Base-by-base conservation (phyloP, 1,140 invertebrate species). In the Listronotus bonariensis region DNA sequence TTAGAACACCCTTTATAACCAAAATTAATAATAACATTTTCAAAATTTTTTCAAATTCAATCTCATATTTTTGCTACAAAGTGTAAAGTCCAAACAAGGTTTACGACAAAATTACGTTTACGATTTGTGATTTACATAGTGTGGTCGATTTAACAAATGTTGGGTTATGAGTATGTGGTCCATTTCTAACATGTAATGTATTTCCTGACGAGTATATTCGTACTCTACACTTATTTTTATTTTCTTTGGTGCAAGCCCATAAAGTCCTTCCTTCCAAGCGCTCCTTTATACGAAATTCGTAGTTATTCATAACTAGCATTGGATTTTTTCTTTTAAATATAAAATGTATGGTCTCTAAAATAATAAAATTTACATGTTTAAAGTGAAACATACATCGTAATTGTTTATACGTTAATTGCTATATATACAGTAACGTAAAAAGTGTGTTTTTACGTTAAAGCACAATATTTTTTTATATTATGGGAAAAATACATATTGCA, bases 181-280 rank as follows among this genome's bases (percentile, higher is more conserved):
- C 11, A 26, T 41, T 14, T 32, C 15, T 49, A 8, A 60, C 38
- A 9, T 51, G 26, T 9, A 60, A 15, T 2, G 46, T 60, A 20
- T 51, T 49, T 14, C 45, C 45, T 10, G 20, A 49, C 0, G 58
- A 43, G 49, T 60, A 51, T 6, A 60, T 51, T 17, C 45, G 15
- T 9, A 41, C 45, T 49, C 38, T 60, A 41, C 58, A 60, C 17
- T 60, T 60, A 7, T 11, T 5, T 2, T 32, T 31, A 52, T 36
- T 17, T 36, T 49, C 58, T 60, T 51, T 49, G 8, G 46, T 48
- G 12, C 58, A 60, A n/a, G 20, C 38, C 58, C 58, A 60, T 2
- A 60, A n/a, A 6, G 58, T 60, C 17, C 31, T 46, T 20, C 12
- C 20, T 6, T 26, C 40, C 8, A 10, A 15, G 8, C 15, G 12